Evolutionary conservation across 2,113 vertebrate species (phyloP), one percentile per base, ranked within the genome.

Genomic region (Gadus chalcogrammus): DNA sequence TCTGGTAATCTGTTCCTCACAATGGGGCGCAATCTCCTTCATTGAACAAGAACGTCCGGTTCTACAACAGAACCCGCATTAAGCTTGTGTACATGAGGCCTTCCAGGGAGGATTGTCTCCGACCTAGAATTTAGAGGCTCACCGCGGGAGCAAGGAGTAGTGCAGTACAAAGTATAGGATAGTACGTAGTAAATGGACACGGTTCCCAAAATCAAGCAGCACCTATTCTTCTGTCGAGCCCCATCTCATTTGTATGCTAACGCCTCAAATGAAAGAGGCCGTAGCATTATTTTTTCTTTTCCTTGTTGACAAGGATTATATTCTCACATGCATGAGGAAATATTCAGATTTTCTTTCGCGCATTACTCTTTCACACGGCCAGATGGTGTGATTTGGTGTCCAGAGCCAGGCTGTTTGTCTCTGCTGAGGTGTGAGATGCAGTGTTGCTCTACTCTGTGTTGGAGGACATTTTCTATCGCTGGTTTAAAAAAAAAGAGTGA

Each of bases 21-120:
- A 20, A 12, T 38, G n/a, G 18, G 20, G 59, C 55, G 27, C 53
- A 18, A 22, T 22, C 12, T 13, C 17, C 16, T 38, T 4, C 15
- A 22, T 15, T 17, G 31, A 63, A 66, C 4, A 56, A 53, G 53
- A 17, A 52, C 35, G 68, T 28, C 17, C 6, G 24, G 27, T 67
- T 69, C 60, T 55, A 72, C 16, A 70, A 31, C 42, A 62, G 42
- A 55, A 35, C 12, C 68, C 38, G 76, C 59, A 20, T 67, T 75
- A 76, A 75, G 78, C 74, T 35, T 69, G 67, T 77, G 7, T 12
- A 20, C 78, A 70, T 16, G 15, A 79, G 61, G 78, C 70, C 61
- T 52, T 66, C 28, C 1, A 7, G 75, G 77, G 65, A 20, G 71
- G 42, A 35, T 60, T 16, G 16, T 7, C 3, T 52, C 31, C 55